Evolutionary conservation across 2,888 invertebrate genomes (phyloP).

Genomic region (Xestia ashworthii): DNA sequence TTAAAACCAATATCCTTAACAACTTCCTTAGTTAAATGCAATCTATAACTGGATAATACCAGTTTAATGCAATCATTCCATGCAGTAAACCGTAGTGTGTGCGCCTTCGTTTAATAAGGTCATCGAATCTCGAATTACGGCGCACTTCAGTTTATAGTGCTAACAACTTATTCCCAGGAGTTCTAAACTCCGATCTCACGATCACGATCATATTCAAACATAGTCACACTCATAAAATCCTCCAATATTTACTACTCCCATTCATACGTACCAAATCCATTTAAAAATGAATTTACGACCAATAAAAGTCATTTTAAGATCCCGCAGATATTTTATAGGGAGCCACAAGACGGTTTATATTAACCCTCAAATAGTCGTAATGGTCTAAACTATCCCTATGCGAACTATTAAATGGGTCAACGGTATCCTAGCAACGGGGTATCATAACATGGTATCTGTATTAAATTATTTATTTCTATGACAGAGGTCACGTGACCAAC

Average conservation of each 20-base stretch:
- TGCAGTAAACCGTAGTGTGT: not conserved
- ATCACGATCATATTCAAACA: conserved; percentile 51
- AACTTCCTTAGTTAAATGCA: not conserved
- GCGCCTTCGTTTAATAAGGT: not conserved
- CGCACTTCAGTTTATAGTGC: conserved; percentile 22
- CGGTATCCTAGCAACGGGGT: conserved; percentile 72
- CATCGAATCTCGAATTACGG: conserved; percentile 25
- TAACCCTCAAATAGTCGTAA: conserved; percentile 69
- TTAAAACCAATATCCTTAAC: not conserved
- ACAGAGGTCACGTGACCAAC: conserved; percentile 67
- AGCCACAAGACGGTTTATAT: conserved; percentile 66
- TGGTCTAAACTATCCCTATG: conserved; percentile 65
- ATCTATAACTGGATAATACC: not conserved
- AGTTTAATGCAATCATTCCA: not conserved
- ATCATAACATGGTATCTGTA: conserved; percentile 74
- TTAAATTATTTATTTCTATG: conserved; percentile 69
- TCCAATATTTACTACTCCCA: conserved; percentile 66
- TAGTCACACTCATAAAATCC: conserved; percentile 56
- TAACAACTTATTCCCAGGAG: conserved; percentile 10
- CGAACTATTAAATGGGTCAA: conserved; percentile 74
- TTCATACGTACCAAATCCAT: conserved; percentile 61
- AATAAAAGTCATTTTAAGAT: conserved; percentile 78
- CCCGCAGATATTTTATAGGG: conserved; percentile 75
- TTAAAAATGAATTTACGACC: conserved; percentile 81
- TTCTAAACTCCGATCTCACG: conserved; percentile 52